These are phyloP conservation scores for Athene noctua DNA, from an alignment of 2,113 vertebrate genomes.

Conservation along the genomic window DNA sequence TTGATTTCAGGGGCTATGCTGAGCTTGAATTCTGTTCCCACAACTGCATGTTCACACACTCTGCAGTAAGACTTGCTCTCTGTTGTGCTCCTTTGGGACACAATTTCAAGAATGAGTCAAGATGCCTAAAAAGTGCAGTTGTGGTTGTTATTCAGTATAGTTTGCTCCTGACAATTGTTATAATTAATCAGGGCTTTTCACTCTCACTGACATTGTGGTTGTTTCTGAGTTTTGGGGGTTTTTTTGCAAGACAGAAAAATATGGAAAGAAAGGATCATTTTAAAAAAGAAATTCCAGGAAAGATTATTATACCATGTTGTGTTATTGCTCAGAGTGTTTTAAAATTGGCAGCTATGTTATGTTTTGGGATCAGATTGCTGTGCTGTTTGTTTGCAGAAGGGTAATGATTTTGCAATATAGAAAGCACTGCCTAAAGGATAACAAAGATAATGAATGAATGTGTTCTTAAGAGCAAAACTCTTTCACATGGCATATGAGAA, in stretches of 20 bases:
- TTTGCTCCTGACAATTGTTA: not conserved
- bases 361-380: not conserved
- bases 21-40: constrained; percentile 1
- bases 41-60: not conserved
- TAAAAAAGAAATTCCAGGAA: constrained; percentile 18
- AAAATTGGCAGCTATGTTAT: not conserved
- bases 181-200: constrained; percentile 25
- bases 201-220: not conserved
- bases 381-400: not conserved
- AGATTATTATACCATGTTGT: not conserved
- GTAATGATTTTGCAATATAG: not conserved
- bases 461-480: not conserved
- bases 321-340: not conserved
- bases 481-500: not conserved
- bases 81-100: not conserved
- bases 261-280: not conserved
- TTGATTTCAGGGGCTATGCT: constrained; percentile 6
- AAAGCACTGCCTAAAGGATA: constrained; percentile 19
- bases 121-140: constrained; percentile 14
- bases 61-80: not conserved
- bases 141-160: not conserved
- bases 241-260: not conserved
- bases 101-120: constrained; percentile 16
- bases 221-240: not conserved
- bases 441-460: constrained; percentile 7